Conservation (phyloP, 2,888 invertebrate species). For the Andrena marginata region DNA sequence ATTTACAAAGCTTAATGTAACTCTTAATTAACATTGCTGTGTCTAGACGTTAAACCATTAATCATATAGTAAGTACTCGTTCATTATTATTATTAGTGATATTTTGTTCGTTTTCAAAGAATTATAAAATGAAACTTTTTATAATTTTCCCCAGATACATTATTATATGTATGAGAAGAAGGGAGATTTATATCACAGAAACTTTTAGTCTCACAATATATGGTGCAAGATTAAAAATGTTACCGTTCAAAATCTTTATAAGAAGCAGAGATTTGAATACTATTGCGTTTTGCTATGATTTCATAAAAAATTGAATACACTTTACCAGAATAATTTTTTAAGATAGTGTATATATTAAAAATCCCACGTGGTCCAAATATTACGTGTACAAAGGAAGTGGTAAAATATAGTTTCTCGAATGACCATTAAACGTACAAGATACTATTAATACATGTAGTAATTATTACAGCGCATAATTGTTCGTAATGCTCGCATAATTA, state of each 20-base stretch:
- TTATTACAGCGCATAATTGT: not conserved
- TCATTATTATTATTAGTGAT: not conserved
- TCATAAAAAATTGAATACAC: not conserved
- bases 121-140: constrained; percentile 1
- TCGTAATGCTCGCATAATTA: not conserved
- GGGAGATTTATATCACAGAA: constrained; percentile 31
- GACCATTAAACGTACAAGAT: too few species aligned
- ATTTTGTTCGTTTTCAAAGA: not conserved
- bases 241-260: not conserved
- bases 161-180: not conserved
- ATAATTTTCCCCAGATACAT: not conserved
- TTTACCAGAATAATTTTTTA: not conserved
- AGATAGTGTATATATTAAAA: too few species aligned
- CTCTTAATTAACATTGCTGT: not conserved
- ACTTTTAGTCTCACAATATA: constrained; percentile 3
- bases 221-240: not conserved
- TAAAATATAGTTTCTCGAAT: not conserved
- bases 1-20: not conserved
- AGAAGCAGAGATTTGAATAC: not conserved
- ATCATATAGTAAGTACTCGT: not conserved
- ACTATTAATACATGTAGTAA: not conserved
- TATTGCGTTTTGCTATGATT: not conserved
- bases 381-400: not conserved
- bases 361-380: not conserved
- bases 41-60: not conserved